These are phyloP conservation scores for Chitala chitala DNA, from an alignment of 2,113 vertebrate species.

Conservation along the genomic window DNA sequence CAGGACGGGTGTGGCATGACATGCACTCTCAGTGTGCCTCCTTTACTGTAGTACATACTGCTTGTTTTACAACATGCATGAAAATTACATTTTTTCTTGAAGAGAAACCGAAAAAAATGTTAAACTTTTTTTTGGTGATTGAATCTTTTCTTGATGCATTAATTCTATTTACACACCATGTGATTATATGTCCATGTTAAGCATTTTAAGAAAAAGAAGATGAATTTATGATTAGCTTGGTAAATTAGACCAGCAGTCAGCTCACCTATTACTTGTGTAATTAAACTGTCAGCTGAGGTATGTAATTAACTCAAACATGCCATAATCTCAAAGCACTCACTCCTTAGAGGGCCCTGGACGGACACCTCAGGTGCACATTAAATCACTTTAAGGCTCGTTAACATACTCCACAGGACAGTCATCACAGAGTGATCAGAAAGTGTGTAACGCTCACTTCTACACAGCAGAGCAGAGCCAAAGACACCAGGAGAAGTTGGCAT, in stretches of 20 bases:
- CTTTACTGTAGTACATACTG: not conserved
- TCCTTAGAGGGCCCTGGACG: no score
- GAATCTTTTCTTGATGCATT: not conserved
- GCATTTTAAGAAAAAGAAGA: not conserved
- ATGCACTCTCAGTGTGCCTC: not conserved
- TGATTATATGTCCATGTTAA: not conserved
- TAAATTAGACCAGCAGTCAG: not conserved
- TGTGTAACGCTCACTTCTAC: no score
- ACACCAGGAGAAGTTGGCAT: no score
- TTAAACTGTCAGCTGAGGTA: no score
- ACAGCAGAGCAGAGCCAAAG: no score
- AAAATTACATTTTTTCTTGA: not conserved
- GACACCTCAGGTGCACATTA: no score
- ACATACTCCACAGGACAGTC: no score
- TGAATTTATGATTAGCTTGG: not conserved
- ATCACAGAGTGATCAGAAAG: no score
- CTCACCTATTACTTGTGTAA: no score
- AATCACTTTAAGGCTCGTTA: no score
- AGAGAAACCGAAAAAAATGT: not conserved
- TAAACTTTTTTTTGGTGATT: not conserved
- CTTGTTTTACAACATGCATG: not conserved
- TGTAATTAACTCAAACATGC: no score
- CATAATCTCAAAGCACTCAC: no score
- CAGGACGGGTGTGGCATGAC: constrained; percentile 42
- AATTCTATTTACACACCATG: not conserved